Conservation (phyloP, 2,888 invertebrate genomes). For the Eucera pruinosa region DNA sequence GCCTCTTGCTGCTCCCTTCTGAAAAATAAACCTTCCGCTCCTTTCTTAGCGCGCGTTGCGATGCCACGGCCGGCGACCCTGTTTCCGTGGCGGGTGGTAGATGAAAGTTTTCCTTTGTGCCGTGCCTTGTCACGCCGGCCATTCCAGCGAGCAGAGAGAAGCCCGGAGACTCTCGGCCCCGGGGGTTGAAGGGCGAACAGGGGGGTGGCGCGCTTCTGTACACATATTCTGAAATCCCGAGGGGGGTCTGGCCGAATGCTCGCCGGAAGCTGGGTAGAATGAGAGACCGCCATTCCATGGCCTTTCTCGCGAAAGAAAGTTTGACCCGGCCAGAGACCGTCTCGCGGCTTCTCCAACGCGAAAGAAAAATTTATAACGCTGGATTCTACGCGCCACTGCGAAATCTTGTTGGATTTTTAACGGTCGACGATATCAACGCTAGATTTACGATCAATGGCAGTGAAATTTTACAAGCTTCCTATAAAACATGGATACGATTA, state of each 20-base stretch:
- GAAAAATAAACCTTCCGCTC: conserved; percentile 73
- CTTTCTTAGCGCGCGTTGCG: conserved; percentile 65
- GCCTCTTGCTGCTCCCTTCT: conserved; percentile 59
- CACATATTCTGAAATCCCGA: conserved; percentile 68
- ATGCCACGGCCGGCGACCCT: conserved; percentile 62
- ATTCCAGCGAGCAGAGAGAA: conserved; percentile 50
- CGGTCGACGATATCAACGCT: no score
- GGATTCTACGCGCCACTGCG: conserved; percentile 39
- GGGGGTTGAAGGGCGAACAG: conserved; percentile 11
- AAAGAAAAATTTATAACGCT: conserved; percentile 51
- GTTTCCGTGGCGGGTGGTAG: conserved; percentile 73
- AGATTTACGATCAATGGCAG: no score
- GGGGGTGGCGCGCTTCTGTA: conserved; percentile 41
- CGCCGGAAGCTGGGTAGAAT: conserved; percentile 57
- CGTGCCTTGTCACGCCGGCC: conserved; percentile 68
- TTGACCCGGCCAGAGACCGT: conserved; percentile 38
- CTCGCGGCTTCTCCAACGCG: not conserved
- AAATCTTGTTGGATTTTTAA: no score
- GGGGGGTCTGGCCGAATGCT: conserved; percentile 59
- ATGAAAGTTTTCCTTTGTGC: conserved; percentile 76
- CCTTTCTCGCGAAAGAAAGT: conserved; percentile 60
- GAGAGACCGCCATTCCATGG: conserved; percentile 50
- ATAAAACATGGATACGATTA: no score
- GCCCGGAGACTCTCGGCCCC: conserved; percentile 27
- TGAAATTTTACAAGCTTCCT: no score